These are phyloP conservation scores for Ailurus styani DNA, from an alignment of 2,113 vertebrate species.

Conservation along the genomic window DNA sequence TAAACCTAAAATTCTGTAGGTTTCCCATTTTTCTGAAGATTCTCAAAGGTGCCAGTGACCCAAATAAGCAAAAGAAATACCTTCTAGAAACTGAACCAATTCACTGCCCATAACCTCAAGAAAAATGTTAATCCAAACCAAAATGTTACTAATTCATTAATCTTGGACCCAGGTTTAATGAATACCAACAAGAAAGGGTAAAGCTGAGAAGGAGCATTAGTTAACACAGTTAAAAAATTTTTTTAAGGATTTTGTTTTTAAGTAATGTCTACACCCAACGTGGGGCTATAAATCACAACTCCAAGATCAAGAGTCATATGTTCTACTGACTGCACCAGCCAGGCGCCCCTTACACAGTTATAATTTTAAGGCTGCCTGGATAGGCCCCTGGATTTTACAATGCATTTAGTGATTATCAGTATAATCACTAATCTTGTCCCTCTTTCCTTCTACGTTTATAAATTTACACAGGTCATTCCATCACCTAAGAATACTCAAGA, in stretches of 20 bases:
- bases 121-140: neutral
- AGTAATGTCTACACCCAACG: neutral
- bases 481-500: neutral
- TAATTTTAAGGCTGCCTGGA: neutral
- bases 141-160: constrained; percentile 26
- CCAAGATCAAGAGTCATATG: neutral
- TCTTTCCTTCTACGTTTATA: neutral
- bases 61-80: neutral
- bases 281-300: neutral
- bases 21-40: constrained; percentile 1
- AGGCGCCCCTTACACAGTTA: neutral
- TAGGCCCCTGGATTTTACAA: neutral
- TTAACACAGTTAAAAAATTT: neutral
- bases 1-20: neutral
- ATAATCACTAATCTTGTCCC: neutral
- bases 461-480: neutral
- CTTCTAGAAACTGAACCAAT: neutral
- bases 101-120: neutral
- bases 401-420: neutral
- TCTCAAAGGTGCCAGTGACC: neutral
- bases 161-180: neutral
- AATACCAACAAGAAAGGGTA: neutral
- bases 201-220: neutral
- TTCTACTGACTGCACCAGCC: neutral
- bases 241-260: neutral